Evolutionary conservation across 37 sponge, comb jelly and placozoan species (phyloP).

Genomic region (Chondrilla cf. caribensis): DNA sequence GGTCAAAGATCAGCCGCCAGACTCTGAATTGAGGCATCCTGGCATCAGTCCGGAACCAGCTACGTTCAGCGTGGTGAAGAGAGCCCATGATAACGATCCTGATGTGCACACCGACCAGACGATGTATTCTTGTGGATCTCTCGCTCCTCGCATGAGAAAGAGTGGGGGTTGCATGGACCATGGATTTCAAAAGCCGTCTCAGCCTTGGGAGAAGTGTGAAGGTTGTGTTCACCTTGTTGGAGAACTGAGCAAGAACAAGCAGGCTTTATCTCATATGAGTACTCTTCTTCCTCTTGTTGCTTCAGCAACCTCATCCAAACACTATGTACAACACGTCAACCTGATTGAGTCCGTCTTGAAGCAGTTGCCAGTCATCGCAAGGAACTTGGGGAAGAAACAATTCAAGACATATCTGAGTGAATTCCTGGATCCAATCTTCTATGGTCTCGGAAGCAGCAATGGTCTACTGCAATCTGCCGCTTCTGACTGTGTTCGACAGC

Average conservation of each 20-base stretch:
- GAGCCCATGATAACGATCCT: constrained; percentile 34
- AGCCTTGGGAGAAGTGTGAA: constrained; percentile 94
- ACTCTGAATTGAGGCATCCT: constrained; percentile 23
- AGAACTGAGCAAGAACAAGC: constrained; percentile 51
- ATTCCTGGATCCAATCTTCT: constrained; percentile 59
- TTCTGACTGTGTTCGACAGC: constrained; percentile 30
- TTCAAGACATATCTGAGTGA: constrained; percentile 54
- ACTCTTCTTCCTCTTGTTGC: constrained; percentile 64
- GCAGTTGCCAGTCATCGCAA: constrained; percentile 54
- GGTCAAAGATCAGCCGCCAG: constrained; percentile 39
- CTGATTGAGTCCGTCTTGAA: constrained; percentile 76
- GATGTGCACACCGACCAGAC: constrained; percentile 19
- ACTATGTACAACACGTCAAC: constrained; percentile 75
- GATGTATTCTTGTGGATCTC: constrained; percentile 97
- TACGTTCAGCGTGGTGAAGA: constrained; percentile 83
- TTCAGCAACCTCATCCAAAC: constrained; percentile 45
- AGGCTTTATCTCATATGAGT: constrained; percentile 12
- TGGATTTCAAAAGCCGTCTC: constrained; percentile 75
- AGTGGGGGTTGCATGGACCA: constrained; percentile 72
- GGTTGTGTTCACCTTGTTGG: constrained; percentile 80
- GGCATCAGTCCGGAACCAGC: constrained; percentile 69
- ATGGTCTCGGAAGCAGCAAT: constrained; percentile 31
- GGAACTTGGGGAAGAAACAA: constrained; percentile 46
- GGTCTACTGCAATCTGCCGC: constrained; percentile 25
- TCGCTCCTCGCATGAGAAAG: constrained; percentile 88